These are phyloP conservation scores for Cerastis rubricosa DNA, from an alignment of 2,888 invertebrate genomes.

Conservation along the genomic window DNA sequence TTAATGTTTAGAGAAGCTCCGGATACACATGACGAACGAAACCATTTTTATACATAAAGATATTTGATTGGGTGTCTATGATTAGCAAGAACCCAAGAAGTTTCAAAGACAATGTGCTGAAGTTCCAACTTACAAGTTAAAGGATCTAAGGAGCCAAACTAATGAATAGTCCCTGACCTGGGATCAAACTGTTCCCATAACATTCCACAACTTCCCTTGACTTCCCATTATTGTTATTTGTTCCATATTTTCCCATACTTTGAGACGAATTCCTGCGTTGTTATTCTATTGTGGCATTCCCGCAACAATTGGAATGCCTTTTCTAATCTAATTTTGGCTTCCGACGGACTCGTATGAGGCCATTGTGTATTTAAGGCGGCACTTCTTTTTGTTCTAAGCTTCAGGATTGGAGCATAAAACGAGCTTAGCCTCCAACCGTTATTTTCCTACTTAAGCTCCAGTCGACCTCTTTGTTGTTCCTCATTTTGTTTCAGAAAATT, in stretches of 20 bases:
- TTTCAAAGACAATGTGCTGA: constrained; percentile 11
- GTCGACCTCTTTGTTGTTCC: constrained; percentile 12
- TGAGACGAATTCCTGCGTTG: constrained; percentile 25
- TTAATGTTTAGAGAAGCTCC: background rate
- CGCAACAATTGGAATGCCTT: constrained; percentile 34
- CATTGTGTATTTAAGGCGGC: constrained; percentile 33
- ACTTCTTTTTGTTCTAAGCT: constrained; percentile 22
- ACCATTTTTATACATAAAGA: background rate
- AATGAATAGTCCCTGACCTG: constrained; percentile 8
- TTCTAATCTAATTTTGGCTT: constrained; percentile 55
- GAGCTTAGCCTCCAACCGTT: constrained; percentile 39
- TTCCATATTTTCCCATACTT: constrained; percentile 26
- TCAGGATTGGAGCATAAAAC: constrained; percentile 32
- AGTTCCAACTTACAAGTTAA: constrained; percentile 9
- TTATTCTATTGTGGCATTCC: constrained; percentile 37
- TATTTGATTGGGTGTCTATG: background rate
- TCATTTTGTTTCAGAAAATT: constrained; percentile 19
- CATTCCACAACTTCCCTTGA: constrained; percentile 9
- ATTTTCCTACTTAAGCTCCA: constrained; percentile 25
- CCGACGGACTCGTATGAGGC: constrained; percentile 24
- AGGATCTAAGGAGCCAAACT: constrained; percentile 2
- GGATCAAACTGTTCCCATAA: constrained; percentile 30
- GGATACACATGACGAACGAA: background rate
- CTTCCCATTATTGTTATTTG: constrained; percentile 12
- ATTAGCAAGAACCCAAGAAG: background rate